Conservation (phyloP, 2,797 vertebrate genomes). For the Danio albolineatus region DNA sequence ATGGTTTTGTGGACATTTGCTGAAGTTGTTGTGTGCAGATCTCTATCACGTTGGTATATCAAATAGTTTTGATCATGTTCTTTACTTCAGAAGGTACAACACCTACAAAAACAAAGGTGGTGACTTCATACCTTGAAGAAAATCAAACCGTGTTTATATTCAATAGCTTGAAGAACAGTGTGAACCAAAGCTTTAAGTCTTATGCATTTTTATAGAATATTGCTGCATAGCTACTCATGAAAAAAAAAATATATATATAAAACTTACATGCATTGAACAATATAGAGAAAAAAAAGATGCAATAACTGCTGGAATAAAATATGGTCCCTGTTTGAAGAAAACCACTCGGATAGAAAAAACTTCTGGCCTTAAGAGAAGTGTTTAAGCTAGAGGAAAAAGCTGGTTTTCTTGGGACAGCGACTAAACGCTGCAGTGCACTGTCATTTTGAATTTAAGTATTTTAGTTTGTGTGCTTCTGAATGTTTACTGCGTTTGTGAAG, state of each 20-base stretch:
- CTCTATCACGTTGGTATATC: constrained; percentile 54
- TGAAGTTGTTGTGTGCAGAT: constrained; percentile 47
- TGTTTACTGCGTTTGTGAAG: constrained; percentile 72
- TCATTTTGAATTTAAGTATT: constrained; percentile 78
- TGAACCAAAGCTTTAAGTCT: constrained; percentile 91
- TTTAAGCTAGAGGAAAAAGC: neutral
- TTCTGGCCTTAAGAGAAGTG: neutral
- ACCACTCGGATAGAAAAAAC: neutral
- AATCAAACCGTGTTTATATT: constrained; percentile 62
- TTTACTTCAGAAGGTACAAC: constrained; percentile 61
- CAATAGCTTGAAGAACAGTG: constrained; percentile 70
- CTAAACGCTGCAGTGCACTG: constrained; percentile 77
- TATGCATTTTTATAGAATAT: constrained; percentile 79
- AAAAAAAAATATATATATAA: constrained; percentile 49
- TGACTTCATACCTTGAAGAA: constrained; percentile 66
- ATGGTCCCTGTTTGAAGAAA: constrained; percentile 24
- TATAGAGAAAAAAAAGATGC: constrained; percentile 62
- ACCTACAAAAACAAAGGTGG: constrained; percentile 57
- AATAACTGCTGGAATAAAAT: constrained; percentile 80
- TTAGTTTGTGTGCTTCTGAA: constrained; percentile 74
- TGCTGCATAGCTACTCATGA: constrained; percentile 68
- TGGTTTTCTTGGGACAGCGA: constrained; percentile 19
- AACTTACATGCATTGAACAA: constrained; percentile 58
- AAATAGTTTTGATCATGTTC: constrained; percentile 25
- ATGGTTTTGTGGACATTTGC: constrained; percentile 61